Base-by-base conservation (phyloP, 1,140 invertebrate species). In the Phocides pigmalion region DNA sequence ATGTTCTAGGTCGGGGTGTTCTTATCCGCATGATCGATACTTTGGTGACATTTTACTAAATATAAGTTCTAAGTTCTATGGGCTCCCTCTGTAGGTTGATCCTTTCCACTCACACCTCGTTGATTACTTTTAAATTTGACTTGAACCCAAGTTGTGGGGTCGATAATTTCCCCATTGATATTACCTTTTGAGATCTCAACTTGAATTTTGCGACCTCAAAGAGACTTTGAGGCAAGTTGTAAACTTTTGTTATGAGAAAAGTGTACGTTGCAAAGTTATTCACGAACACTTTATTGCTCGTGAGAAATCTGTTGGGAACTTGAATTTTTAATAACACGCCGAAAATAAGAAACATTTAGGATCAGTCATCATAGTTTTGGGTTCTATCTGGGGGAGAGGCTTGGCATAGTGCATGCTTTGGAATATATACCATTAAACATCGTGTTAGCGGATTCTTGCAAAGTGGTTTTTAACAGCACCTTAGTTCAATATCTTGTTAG, bases 121-220 rank as follows among this genome's bases (percentile, higher is more conserved):
- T 71, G 72, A 76, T 76, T 78, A 76, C 67, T 76, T 77, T 70
- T 64, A 64, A 68, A 76, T 72, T 69, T 44, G 54, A 74, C 66
- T 68, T 50, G n/a, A 49, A 50, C 47, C 14, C 20, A 35, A 50
- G 58, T 68, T 66, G 54, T 64, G 62, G 61, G 61, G 59, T 65
- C 62, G 71, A 73, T 74, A 75, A 81, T 78, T 73, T 72, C 70
- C 58, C 67, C 72, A 79, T 74, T 78, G 70, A 75, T 76, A 73
- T 74, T 68, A 44, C 35, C 28, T 51, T 37, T 51, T 44, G 62
- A 49, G 59, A 65, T 75, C 64, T 54, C 54, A 68, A 75, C 61
- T 72, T 68, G 56, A 64, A 64, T 59, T 64, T 65, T 35, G 44
- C 47, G 37, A 70, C 66, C 65, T 66, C 64, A 72, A 68, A 67